These are phyloP conservation scores for Gerris buenoi DNA, from an alignment of 1,140 invertebrate genomes.

Conservation along the genomic window DNA sequence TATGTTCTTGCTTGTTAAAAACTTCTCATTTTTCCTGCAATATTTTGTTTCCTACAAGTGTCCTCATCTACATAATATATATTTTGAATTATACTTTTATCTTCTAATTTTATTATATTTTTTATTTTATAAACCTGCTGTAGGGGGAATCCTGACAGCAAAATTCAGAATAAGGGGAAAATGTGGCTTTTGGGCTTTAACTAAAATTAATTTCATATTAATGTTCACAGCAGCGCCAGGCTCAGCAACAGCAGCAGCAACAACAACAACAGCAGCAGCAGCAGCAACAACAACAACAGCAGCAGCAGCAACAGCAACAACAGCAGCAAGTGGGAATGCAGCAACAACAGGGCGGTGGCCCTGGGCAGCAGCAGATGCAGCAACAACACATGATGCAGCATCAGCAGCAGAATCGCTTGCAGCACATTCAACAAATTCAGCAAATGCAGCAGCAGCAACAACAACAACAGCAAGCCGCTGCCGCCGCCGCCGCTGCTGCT, in stretches of 20 bases:
- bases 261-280: constrained; percentile 27
- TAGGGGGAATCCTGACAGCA: too few relatives aligned
- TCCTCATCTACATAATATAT: too few relatives aligned
- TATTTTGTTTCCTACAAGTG: too few relatives aligned
- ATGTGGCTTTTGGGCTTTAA: constrained; percentile 8
- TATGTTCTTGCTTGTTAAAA: too few relatives aligned
- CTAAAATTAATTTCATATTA: constrained; percentile 13
- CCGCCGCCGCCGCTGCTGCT: constrained; percentile 34
- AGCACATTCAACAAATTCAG: constrained; percentile 23
- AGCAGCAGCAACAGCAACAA: constrained; percentile 18
- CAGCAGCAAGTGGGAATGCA: constrained; percentile 14
- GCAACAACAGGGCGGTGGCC: constrained; percentile 12
- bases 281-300: constrained; percentile 24
- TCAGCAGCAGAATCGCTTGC: constrained; percentile 27
- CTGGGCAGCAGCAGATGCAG: constrained; percentile 28
- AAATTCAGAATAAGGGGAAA: too few relatives aligned
- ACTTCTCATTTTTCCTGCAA: too few relatives aligned
- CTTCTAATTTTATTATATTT: too few relatives aligned
- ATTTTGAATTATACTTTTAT: too few relatives aligned
- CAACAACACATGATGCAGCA: constrained; percentile 28
- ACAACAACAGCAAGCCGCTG: constrained; percentile 28
- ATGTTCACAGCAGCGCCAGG: constrained; percentile 30
- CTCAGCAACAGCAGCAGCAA: constrained; percentile 34
- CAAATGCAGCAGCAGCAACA: constrained; percentile 29
- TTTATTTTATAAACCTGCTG: too few relatives aligned